phyloP scores from a whole-genome alignment of 2,888 invertebrate genomes.

The Philaethria dido region DNA sequence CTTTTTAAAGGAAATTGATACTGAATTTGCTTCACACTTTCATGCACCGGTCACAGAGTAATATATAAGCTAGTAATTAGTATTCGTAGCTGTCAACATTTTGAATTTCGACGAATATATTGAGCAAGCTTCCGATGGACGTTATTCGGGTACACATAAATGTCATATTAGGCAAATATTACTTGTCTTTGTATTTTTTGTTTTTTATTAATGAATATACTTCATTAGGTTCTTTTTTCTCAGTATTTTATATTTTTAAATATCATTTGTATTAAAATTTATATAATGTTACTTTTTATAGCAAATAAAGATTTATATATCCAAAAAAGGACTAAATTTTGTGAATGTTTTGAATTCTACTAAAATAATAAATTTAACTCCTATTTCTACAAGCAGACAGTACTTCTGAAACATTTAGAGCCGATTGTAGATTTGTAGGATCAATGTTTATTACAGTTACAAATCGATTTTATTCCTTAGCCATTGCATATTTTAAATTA shows the following conservation, averaged over 20 bases:
- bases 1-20: neutral
- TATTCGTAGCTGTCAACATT: slow-evolving; percentile 14
- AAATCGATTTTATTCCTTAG: neutral
- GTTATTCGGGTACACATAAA: neutral
- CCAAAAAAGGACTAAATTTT: too few species aligned
- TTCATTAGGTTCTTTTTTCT: too few species aligned
- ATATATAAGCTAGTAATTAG: slow-evolving; percentile 15
- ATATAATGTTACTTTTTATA: too few species aligned
- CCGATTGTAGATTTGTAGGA: neutral
- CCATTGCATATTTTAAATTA: neutral
- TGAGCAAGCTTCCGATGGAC: slow-evolving; percentile 5
- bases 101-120: slow-evolving; percentile 2
- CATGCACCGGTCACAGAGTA: neutral
- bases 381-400: too few species aligned
- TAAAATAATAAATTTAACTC: too few species aligned
- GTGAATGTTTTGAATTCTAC: too few species aligned
- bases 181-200: neutral
- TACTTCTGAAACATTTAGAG: neutral
- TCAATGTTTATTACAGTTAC: neutral
- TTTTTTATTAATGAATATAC: neutral
- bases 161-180: neutral
- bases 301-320: too few species aligned
- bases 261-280: too few species aligned
- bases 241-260: too few species aligned
- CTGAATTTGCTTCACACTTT: slow-evolving; percentile 3